phyloP scores from a whole-genome alignment of 1,140 invertebrate species.

The Idris sp. region DNA sequence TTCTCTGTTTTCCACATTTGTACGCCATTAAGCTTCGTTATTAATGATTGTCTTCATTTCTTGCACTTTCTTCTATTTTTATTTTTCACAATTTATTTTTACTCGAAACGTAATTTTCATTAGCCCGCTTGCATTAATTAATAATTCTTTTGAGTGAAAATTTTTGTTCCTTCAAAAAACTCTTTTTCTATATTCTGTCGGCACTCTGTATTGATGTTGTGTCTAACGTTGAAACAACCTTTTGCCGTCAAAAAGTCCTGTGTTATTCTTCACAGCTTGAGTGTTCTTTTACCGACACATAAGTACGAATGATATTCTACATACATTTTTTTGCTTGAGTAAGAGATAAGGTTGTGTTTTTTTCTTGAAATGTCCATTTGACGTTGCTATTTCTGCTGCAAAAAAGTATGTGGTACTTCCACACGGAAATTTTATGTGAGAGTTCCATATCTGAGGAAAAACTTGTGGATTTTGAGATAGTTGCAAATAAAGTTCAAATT shows the following conservation, averaged over 20 bases:
- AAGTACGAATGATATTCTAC: constrained; percentile 16
- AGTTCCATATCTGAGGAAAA: too few relatives aligned
- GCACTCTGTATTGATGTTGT: constrained; percentile 49
- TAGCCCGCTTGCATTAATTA: constrained; percentile 57
- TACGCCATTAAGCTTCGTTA: constrained; percentile 64
- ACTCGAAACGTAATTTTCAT: constrained; percentile 55
- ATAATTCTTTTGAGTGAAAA: constrained; percentile 56
- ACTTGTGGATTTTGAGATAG: too few relatives aligned
- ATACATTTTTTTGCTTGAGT: constrained; percentile 37
- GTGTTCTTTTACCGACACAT: constrained; percentile 23
- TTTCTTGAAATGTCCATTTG: too few relatives aligned
- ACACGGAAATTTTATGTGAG: too few relatives aligned
- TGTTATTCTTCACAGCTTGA: constrained; percentile 35
- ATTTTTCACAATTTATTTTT: background rate
- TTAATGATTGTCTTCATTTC: constrained; percentile 68
- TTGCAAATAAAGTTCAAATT: too few relatives aligned
- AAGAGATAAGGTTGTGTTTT: too few relatives aligned
- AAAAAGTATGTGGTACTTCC: too few relatives aligned
- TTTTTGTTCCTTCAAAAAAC: too few relatives aligned
- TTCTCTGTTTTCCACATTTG: constrained; percentile 50
- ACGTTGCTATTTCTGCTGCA: too few relatives aligned
- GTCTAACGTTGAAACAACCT: constrained; percentile 41
- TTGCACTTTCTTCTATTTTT: constrained; percentile 40
- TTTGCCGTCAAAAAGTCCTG: constrained; percentile 20
- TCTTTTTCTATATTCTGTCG: constrained; percentile 50